phyloP scores from a whole-genome alignment of 1,140 invertebrate species.

The Asbolus verrucosus region DNA sequence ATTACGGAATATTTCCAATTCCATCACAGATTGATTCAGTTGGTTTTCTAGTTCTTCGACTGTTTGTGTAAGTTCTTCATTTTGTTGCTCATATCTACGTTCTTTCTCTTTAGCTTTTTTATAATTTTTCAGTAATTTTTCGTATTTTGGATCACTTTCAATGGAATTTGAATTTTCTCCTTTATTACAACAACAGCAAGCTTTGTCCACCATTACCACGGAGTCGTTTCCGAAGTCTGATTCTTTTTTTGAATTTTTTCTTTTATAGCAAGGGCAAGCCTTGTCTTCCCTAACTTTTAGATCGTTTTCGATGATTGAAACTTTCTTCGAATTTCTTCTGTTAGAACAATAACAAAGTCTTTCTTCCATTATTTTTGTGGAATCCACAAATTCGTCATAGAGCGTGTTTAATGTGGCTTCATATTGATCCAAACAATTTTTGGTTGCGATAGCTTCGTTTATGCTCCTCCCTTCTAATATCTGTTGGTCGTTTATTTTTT shows the following conservation, averaged over 20 bases:
- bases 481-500: background rate
- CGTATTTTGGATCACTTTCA: background rate
- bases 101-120: constrained; percentile 33
- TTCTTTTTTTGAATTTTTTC: no score
- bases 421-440: constrained; percentile 51
- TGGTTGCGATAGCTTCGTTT: constrained; percentile 45
- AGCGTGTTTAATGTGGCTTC: constrained; percentile 52
- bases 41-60: constrained; percentile 5
- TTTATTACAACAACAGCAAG: no score
- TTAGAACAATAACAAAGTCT: constrained; percentile 53
- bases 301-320: constrained; percentile 17
- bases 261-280: no score
- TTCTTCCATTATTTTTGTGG: constrained; percentile 54
- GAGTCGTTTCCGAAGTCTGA: no score
- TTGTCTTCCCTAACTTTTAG: constrained; percentile 40
- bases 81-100: constrained; percentile 41
- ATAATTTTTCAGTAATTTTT: constrained; percentile 2
- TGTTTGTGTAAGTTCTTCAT: constrained; percentile 2
- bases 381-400: constrained; percentile 53
- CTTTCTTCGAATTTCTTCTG: constrained; percentile 46
- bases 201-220: no score
- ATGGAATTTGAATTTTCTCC: no score
- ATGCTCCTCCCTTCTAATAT: background rate
- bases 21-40: constrained; percentile 44
- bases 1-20: constrained; percentile 48